phyloP scores from a whole-genome alignment of 2,888 invertebrate species.

The Pachymerium ferrugineum region DNA sequence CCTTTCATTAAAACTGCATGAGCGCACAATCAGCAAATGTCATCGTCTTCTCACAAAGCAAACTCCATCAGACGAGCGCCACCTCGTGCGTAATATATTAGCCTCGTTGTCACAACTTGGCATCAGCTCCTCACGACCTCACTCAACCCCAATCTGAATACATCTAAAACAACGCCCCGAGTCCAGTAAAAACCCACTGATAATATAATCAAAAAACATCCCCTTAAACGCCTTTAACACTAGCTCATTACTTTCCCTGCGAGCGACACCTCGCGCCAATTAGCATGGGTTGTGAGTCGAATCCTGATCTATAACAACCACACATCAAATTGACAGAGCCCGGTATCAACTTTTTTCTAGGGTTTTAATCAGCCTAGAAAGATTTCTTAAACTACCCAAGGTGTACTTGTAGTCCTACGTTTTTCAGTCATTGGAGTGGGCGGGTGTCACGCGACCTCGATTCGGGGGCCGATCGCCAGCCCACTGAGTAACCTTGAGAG shows the following conservation, averaged over 20 bases:
- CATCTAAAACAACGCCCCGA: neutral
- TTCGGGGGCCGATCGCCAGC: neutral
- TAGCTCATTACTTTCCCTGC: neutral
- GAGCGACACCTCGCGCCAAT: neutral
- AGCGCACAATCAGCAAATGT: neutral
- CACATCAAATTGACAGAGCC: no score
- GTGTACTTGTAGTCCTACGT: no score
- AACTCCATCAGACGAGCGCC: neutral
- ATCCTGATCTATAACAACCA: neutral
- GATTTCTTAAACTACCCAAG: no score
- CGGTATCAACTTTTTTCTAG: no score
- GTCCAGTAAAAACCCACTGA: neutral
- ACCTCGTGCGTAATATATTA: conserved; percentile 9
- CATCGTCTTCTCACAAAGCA: neutral
- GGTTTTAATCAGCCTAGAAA: no score
- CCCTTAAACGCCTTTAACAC: neutral
- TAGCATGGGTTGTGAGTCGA: no score
- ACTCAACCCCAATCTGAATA: conserved; percentile 1
- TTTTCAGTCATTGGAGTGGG: no score
- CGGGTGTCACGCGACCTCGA: conserved; percentile 10
- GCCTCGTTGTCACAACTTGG: neutral
- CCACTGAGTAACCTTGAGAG: neutral
- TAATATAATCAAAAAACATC: conserved; percentile 7
- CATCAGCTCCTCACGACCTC: neutral
- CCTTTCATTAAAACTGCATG: neutral